Base-by-base conservation (phyloP, 2,113 vertebrate species). In the Hippocampus zosterae region DNA sequence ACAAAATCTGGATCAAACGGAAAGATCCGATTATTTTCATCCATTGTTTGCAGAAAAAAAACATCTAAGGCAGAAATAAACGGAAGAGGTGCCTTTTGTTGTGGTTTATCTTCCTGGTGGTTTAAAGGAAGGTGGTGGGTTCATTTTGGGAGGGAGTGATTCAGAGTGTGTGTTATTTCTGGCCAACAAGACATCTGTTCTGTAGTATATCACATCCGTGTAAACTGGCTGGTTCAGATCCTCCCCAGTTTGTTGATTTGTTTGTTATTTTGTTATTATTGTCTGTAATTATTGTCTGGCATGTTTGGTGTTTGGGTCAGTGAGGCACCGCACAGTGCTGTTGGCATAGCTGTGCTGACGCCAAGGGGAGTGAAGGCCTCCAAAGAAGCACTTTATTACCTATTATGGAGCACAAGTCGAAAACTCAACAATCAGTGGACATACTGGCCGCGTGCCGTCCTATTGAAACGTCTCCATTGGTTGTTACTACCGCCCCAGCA, bases 171-270 rank as follows among this genome's bases (percentile, higher is more conserved):
- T 84, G 83, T 79, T 86, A 73, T 86, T 85, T 71, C 72, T 77
- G 82, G 72, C 48, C 52, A 71, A 72, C 21, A 70, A 65, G 66
- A 88, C 87, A 89, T 89, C 87, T 89, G 86, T 69, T 87, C 69
- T 15, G 69, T 68, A 23, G 46, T 69, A 57, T 79, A 69, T 71
- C 75, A 81, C 67, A 75, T 86, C 84, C 69, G 75, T 1, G 77
- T 74, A 75, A 79, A 78, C 82, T 73, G 84, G 84, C 82, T 79
- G 81, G 79, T 83, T 79, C 75, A 82, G 70, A 78, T 75, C 75
- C 74, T 85, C 84, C 82, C 81, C 77, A 50, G 77, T 59, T 5
- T 55, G 64, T 60, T 55, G 76, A 76, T 82, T 86, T 81, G 75
- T 86, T 76, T 68, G 33, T 37, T 37, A 37, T 37, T 37, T 37